Percentiles rank a stretch among this genome's conserved stretches.
Conservation (phyloP, 2,797 vertebrate species). For the Coilia nasus region DNA sequence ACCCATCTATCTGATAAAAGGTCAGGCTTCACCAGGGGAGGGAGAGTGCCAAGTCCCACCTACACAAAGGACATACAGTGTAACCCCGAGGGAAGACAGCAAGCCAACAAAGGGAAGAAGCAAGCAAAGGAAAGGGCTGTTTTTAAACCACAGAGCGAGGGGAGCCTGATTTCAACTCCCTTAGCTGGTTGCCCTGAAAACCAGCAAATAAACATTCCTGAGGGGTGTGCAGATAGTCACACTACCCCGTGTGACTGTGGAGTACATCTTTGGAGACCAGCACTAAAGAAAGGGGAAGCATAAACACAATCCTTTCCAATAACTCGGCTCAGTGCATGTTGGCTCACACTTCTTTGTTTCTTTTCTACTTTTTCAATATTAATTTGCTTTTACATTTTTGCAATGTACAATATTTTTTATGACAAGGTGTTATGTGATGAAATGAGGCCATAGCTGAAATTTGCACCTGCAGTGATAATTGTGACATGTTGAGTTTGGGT, state of each 20-base stretch:
- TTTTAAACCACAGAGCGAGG: neutral
- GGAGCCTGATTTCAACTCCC: neutral
- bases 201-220: constrained; percentile 36
- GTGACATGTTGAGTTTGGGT: neutral
- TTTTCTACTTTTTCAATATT: too few relatives aligned
- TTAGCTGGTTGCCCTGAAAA: constrained; percentile 37
- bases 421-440: neutral
- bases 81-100: neutral
- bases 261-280: constrained; percentile 20
- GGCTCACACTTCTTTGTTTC: neutral
- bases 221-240: constrained; percentile 52
- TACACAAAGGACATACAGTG: neutral
- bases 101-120: neutral
- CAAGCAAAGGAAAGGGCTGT: neutral
- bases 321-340: neutral
- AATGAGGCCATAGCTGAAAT: neutral
- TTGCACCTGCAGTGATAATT: neutral
- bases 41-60: neutral
- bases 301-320: neutral
- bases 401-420: too few relatives aligned
- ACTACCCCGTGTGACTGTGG: constrained; percentile 48
- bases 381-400: too few relatives aligned
- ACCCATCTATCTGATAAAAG: constrained; percentile 5
- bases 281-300: neutral
- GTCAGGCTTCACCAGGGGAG: neutral